Evolutionary conservation across 2,113 vertebrate species (phyloP).

Genomic region (Ceyx melanurus): DNA sequence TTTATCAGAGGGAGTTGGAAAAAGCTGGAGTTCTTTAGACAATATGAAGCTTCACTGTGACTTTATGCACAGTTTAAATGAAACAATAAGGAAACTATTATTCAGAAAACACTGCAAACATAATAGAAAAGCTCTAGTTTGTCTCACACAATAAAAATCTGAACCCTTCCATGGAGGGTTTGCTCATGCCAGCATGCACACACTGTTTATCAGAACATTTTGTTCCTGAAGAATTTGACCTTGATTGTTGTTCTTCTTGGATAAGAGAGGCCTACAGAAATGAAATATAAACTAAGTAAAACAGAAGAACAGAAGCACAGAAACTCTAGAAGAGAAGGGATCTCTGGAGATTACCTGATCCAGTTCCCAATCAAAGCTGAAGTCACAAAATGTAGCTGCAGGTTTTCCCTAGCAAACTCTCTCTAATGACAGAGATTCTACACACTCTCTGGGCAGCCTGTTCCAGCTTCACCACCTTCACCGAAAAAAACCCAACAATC

Average conservation of each 20-base stretch:
- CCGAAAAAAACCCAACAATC: background rate
- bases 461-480: background rate
- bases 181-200: background rate
- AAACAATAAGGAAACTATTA: background rate
- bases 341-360: background rate
- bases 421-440: background rate
- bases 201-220: conserved; percentile 1
- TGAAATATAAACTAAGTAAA: conserved; percentile 7
- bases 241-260: background rate
- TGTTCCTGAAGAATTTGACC: conserved; percentile 19
- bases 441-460: background rate
- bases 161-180: background rate
- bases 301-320: background rate
- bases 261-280: background rate
- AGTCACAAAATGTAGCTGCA: background rate
- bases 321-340: background rate
- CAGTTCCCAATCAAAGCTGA: background rate
- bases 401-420: background rate
- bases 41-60: background rate
- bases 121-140: background rate
- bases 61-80: background rate
- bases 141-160: background rate
- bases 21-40: background rate
- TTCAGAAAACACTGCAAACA: background rate
- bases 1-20: background rate